Conservation (phyloP, 2,888 invertebrate species). For the Dascillus cervinus region DNA sequence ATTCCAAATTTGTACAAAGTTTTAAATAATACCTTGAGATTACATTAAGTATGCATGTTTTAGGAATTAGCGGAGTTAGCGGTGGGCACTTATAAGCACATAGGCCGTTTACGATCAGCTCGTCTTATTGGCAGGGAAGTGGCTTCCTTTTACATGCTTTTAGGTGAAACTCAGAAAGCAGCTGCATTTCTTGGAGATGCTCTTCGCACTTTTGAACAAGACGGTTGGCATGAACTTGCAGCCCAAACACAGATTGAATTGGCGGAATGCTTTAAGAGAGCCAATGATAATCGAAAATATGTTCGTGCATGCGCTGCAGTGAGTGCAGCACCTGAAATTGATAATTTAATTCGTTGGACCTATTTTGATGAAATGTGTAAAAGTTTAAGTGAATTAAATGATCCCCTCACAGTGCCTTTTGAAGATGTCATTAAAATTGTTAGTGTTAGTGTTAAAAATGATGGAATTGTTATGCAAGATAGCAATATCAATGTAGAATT, state of each 20-base stretch:
- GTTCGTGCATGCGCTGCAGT: slow-evolving; percentile 59
- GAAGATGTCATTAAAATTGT: slow-evolving; percentile 45
- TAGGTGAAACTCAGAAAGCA: slow-evolving; percentile 81
- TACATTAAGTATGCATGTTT: slow-evolving; percentile 16
- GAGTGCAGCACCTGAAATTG: slow-evolving; percentile 67
- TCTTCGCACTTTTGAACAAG: slow-evolving; percentile 75
- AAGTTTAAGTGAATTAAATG: slow-evolving; percentile 31
- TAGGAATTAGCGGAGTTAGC: slow-evolving; percentile 87
- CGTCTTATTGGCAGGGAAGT: slow-evolving; percentile 82
- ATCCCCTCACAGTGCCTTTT: slow-evolving; percentile 38
- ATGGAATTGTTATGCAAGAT: slow-evolving; percentile 48
- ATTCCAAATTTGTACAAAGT: too few relatives aligned
- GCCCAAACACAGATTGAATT: slow-evolving; percentile 77
- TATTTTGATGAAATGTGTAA: slow-evolving; percentile 81
- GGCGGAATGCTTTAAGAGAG: slow-evolving; percentile 74
- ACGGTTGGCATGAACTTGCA: slow-evolving; percentile 79
- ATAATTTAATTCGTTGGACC: slow-evolving; percentile 50
- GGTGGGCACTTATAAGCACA: slow-evolving; percentile 95
- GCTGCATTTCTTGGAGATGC: slow-evolving; percentile 84
- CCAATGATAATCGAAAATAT: slow-evolving; percentile 68
- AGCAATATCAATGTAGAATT: slow-evolving; percentile 49
- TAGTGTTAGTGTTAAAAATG: slow-evolving; percentile 32
- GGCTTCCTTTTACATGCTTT: slow-evolving; percentile 81
- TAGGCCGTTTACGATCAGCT: slow-evolving; percentile 70
- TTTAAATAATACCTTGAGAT: slow-evolving; percentile 1